Conservation (phyloP, 2,888 invertebrate species). For the Sipunculus nudus region DNA sequence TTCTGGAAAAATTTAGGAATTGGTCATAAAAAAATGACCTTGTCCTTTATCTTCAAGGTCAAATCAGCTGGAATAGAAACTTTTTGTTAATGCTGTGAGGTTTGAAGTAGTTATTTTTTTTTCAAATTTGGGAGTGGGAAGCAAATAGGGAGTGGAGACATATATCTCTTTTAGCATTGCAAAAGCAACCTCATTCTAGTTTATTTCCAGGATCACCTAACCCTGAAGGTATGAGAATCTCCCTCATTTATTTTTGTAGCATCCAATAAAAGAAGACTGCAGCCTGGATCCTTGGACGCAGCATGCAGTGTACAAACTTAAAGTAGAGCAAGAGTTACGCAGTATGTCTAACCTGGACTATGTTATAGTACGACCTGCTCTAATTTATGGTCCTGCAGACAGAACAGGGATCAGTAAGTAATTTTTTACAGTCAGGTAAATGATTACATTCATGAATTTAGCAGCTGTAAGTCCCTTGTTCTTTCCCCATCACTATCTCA, state of each 20-base stretch:
- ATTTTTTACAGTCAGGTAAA: background rate
- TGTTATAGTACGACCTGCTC: constrained; percentile 82
- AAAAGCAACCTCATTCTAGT: too few species aligned
- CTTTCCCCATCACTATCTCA: too few species aligned
- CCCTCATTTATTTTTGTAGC: constrained; percentile 65
- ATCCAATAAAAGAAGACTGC: constrained; percentile 80
- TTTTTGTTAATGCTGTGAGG: too few species aligned
- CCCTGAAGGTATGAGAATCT: too few species aligned
- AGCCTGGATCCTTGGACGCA: constrained; percentile 85
- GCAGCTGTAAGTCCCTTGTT: too few species aligned
- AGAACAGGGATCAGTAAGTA: constrained; percentile 81
- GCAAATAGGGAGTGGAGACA: background rate
- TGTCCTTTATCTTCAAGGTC: too few species aligned
- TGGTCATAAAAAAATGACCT: too few species aligned
- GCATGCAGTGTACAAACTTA: constrained; percentile 82
- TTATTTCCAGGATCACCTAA: too few species aligned
- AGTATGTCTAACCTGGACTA: constrained; percentile 77
- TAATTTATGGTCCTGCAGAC: constrained; percentile 88
- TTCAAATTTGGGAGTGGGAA: background rate
- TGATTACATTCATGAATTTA: background rate
- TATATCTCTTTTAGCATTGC: background rate
- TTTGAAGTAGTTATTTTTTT: background rate
- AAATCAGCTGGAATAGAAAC: too few species aligned
- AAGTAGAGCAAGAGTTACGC: constrained; percentile 81
- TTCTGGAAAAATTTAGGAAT: too few species aligned